Conservation (phyloP, 2,113 vertebrate species). For the Carassius auratus region DNA sequence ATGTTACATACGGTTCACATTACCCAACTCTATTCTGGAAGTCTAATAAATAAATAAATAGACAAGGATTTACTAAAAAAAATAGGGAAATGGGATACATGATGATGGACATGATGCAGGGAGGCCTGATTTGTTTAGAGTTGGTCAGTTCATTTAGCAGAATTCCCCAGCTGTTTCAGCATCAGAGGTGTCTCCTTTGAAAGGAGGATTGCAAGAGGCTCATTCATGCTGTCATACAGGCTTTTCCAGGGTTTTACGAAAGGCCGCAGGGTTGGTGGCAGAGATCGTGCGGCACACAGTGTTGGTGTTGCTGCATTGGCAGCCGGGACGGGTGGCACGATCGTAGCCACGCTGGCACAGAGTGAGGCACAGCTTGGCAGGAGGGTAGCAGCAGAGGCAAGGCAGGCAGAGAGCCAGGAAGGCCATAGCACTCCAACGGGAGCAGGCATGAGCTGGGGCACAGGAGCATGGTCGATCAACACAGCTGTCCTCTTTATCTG, state of each 20-base stretch:
- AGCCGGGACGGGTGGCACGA: constrained; percentile 87
- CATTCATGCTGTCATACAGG: constrained; percentile 85
- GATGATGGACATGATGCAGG: constrained; percentile 44
- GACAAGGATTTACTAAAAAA: constrained; percentile 38
- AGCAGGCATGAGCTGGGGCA: constrained; percentile 80
- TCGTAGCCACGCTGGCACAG: constrained; percentile 91
- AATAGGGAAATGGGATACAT: constrained; percentile 12
- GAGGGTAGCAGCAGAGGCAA: constrained; percentile 99
- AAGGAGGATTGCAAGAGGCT: constrained; percentile 17
- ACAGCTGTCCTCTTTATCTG: constrained; percentile 95
- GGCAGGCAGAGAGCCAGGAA: constrained; percentile 89
- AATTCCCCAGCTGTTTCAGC: constrained; percentile 16
- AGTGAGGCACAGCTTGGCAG: constrained; percentile 90
- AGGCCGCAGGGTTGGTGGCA: constrained; percentile 78
- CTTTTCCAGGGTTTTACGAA: constrained; percentile 90
- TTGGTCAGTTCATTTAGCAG: constrained; percentile 42
- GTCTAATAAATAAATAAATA: constrained; percentile 65
- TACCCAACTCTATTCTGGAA: constrained; percentile 50
- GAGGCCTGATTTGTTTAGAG: constrained; percentile 46
- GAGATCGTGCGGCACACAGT: constrained; percentile 97
- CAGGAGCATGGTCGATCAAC: constrained; percentile 96
- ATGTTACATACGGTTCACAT: constrained; percentile 46
- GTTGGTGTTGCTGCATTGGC: constrained; percentile 95
- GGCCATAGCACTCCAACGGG: constrained; percentile 92
- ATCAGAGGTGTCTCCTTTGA: constrained; percentile 24